Evolutionary conservation across 2,797 vertebrate genomes (phyloP), one percentile per base, ranked within the genome.

Genomic region (Pempheris klunzingeri): DNA sequence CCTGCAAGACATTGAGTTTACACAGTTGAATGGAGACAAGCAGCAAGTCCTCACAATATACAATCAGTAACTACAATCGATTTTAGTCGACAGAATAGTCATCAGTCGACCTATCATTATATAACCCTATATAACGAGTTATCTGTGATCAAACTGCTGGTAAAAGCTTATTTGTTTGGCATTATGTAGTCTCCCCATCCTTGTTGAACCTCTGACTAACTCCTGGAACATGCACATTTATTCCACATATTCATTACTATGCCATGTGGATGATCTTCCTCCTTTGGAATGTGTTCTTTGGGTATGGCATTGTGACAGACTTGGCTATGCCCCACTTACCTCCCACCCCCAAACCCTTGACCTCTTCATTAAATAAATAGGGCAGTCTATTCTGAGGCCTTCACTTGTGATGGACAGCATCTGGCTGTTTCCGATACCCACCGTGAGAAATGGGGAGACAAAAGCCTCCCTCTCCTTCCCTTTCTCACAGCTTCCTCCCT

Each of bases 361-460:
- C 87, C 87, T 89, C 87, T 90, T 86, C 80, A 85, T 91, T 90
- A 83, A 81, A 88, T 77, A 89, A 93, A 92, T 88, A 81, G 92
- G 88, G 54, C 87, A 82, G 81, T 43, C 83, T 69, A 84, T 90
- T 92, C 87, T 90, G 66, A 69, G 66, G 75, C 76, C 71, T 71
- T 89, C 69, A 67, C 63, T 72, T 71, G 66, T 91, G 90, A 94
- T 82, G 82, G 90, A 91, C 90, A 90, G 88, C 91, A 89, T 90
- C 81, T 87, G 87, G 78, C 82, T 75, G 76, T 89, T 91, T 92
- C 88, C 85, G 78, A 89, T 88, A 87, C 78, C 77, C 79, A 82
- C 87, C 80, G 47, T 91, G 88, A 92, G 86, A 90, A 88, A 89
- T 81, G 77, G 9, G 52, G 74, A 76, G 50, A 93, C 88, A 90